phyloP scores from a whole-genome alignment of 2,888 invertebrate genomes.

The Callimorpha dominula region DNA sequence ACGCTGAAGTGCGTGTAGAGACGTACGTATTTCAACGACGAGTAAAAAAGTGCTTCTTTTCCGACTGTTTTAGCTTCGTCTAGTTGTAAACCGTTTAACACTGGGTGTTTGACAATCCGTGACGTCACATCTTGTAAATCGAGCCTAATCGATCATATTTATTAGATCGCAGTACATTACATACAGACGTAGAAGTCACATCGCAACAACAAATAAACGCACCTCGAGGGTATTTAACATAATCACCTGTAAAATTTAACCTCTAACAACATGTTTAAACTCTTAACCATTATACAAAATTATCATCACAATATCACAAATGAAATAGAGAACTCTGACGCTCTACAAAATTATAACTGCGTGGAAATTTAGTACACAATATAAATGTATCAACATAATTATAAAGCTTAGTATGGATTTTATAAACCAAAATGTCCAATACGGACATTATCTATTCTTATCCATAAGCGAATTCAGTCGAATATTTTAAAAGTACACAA shows the following conservation, averaged over 20 bases:
- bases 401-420: constrained; percentile 54
- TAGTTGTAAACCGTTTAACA: background rate
- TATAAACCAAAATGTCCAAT: constrained; percentile 45
- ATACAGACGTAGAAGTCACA: background rate
- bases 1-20: too few relatives aligned
- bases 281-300: constrained; percentile 82
- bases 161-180: background rate
- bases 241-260: constrained; percentile 80
- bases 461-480: constrained; percentile 60
- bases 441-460: constrained; percentile 49
- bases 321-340: constrained; percentile 73
- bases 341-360: constrained; percentile 46
- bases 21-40: too few relatives aligned
- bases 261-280: constrained; percentile 80
- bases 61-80: too few relatives aligned
- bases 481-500: constrained; percentile 55
- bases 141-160: background rate
- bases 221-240: constrained; percentile 65
- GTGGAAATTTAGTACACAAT: constrained; percentile 49
- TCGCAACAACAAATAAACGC: constrained; percentile 57
- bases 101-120: background rate
- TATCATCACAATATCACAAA: constrained; percentile 84
- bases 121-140: background rate
- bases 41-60: too few relatives aligned
- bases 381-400: constrained; percentile 56